A percentile compares a stretch with the other conserved stretches of the same genome.
Conservation (phyloP, 2,888 invertebrate species). For the Rhagonycha lutea region DNA sequence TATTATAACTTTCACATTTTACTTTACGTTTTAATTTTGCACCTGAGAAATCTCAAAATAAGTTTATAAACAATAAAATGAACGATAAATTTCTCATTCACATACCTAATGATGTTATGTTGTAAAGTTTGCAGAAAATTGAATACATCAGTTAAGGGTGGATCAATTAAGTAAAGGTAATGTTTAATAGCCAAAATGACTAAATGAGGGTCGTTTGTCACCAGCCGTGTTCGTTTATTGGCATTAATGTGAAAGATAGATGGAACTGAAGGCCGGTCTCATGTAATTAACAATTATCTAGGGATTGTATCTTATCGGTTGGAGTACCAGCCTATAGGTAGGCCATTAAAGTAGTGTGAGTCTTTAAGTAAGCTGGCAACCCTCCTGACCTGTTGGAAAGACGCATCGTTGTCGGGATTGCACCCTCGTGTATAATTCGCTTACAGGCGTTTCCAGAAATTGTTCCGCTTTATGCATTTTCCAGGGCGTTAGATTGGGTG, state of each 20-base stretch:
- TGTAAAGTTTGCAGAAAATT: not conserved
- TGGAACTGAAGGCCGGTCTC: constrained; percentile 4
- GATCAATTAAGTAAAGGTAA: not conserved
- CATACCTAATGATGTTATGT: not conserved
- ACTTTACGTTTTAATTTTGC: constrained; percentile 12
- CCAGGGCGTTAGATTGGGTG: constrained; percentile 38
- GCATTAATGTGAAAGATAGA: constrained; percentile 26
- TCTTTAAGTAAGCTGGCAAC: constrained; percentile 22
- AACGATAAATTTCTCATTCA: not conserved
- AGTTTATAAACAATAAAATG: not conserved
- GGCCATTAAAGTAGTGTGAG: constrained; percentile 24
- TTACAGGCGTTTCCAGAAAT: constrained; percentile 38
- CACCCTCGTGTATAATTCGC: constrained; percentile 39
- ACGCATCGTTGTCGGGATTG: constrained; percentile 39
- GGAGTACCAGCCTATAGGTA: constrained; percentile 1
- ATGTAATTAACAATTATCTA: constrained; percentile 28
- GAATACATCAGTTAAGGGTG: not conserved
- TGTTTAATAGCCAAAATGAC: not conserved
- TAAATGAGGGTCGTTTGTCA: constrained; percentile 27
- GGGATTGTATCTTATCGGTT: constrained; percentile 12
- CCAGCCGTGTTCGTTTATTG: constrained; percentile 12
- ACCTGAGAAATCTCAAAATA: constrained; percentile 2
- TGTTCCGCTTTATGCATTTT: constrained; percentile 44
- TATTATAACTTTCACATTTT: constrained; percentile 13
- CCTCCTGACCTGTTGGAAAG: constrained; percentile 40